Conservation (phyloP, 2,113 vertebrate species). For the Eudyptes chrysolophus region DNA sequence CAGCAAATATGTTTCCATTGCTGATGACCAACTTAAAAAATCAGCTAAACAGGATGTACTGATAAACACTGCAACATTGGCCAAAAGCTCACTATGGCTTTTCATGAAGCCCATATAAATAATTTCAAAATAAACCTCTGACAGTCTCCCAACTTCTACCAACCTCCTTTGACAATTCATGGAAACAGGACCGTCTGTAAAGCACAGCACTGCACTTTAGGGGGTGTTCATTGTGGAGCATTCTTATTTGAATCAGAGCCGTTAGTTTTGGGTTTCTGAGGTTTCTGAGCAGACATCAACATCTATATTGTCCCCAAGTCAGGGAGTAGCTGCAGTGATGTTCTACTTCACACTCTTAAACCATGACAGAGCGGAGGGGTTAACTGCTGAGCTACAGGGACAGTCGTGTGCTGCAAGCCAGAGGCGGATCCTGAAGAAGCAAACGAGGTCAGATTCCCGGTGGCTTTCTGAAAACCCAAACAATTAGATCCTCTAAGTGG, state of each 20-base stretch:
- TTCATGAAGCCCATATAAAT: background rate
- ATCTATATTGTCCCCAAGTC: fast-evolving
- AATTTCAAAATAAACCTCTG: background rate
- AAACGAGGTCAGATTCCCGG: background rate
- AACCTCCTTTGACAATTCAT: background rate
- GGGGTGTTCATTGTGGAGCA: background rate
- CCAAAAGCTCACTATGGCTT: background rate
- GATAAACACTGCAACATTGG: background rate
- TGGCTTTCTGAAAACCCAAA: background rate
- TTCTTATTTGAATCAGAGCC: background rate
- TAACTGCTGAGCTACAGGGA: background rate
- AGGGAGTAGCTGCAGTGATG: fast-evolving
- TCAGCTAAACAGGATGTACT: background rate
- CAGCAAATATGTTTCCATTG: background rate
- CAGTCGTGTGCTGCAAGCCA: fast-evolving
- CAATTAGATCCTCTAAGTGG: background rate
- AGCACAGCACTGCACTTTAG: fast-evolving
- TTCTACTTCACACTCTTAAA: background rate
- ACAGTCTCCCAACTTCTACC: background rate
- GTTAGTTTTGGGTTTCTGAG: background rate
- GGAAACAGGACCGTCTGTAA: fast-evolving
- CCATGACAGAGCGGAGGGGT: background rate
- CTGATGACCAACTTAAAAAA: background rate
- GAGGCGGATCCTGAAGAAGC: background rate
- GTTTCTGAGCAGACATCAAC: background rate